A percentile compares a stretch with the other conserved stretches of the same genome.
phyloP scores from a whole-genome alignment of 2,113 vertebrate genomes.

The Ochotona princeps region DNA sequence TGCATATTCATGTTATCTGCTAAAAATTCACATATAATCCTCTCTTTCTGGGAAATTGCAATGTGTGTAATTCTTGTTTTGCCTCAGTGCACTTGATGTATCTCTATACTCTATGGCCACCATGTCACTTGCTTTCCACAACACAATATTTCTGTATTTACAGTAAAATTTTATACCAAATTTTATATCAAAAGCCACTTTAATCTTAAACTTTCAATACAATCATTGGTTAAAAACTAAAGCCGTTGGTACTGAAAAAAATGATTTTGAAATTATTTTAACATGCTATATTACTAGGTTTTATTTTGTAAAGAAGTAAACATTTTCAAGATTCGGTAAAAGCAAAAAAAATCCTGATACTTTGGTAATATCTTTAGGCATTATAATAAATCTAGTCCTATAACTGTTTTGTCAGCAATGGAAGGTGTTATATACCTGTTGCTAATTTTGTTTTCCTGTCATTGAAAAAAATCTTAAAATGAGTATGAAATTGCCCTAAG shows the following conservation, averaged over 20 bases:
- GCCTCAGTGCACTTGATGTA: not conserved
- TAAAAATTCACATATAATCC: not conserved
- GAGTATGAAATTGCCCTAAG: not conserved
- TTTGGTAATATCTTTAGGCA: not conserved
- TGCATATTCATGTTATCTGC: slow-evolving; percentile 36
- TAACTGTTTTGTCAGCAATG: not conserved
- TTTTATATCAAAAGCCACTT: not conserved
- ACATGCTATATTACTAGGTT: not conserved
- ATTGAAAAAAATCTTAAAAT: not conserved
- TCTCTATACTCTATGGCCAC: not conserved
- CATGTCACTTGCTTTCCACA: not conserved
- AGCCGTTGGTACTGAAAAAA: not conserved
- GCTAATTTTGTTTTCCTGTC: not conserved
- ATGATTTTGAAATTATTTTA: too few species aligned
- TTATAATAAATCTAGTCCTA: not conserved
- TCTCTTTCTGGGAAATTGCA: not conserved
- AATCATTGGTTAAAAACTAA: not conserved
- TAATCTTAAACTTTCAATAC: not conserved
- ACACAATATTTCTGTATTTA: not conserved
- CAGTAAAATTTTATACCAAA: too few species aligned
- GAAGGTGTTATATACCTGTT: not conserved
- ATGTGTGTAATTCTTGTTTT: not conserved
- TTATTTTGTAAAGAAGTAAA: not conserved
- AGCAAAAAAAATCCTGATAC: not conserved
- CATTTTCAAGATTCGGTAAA: not conserved